Base-by-base conservation (phyloP, 2,888 invertebrate genomes). In the Eupeodes luniger region DNA sequence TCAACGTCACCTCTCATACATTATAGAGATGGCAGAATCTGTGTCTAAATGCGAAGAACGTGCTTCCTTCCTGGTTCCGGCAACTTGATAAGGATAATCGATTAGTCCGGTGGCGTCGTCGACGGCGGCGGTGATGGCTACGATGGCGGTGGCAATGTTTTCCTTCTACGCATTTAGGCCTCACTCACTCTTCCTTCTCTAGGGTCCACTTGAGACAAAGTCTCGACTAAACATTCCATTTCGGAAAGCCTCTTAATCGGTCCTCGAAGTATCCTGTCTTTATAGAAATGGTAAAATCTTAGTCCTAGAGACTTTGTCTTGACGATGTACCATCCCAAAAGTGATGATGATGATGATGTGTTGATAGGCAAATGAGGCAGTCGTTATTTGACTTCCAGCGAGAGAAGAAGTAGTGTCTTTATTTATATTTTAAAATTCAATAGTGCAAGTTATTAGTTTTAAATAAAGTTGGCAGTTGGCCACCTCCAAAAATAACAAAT, bases 61-160 rank as follows among this genome's bases (percentile, higher is more conserved):
- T 70, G 70, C 40, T 55, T 70, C 64, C 70, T 55, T 69, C 77
- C 57, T 57, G 70, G 64, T 77, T 47, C 64, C n/a, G 70, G 14
- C 70, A 70, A 66, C 55, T 51, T 59, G 77, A 78, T 78, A 70
- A 72, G 40, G 55, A 49, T 72, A 82, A 82, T 82, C 82, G 78
- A 82, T 82, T 78, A 44, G n/a, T 47, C 27, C 75, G 6, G 40
- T 6, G 40, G 40, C 40, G 40, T 27, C 40, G 40, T 5, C 40
- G 40, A 9, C 40, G 40, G 4, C 40, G 40, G 7, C 40, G 40
- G 40, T 40, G 6, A 9, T 27, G 27, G 27, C 27, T 27, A 27
- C 2, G 27, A 27, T 27, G 40, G 1, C 4, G 62, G 9, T 19
- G 27, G 47, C 19, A 16, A 9, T 67, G 67, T 67, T 69, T 81